phyloP scores from a whole-genome alignment of 2,113 vertebrate genomes.

The Lepus europaeus region DNA sequence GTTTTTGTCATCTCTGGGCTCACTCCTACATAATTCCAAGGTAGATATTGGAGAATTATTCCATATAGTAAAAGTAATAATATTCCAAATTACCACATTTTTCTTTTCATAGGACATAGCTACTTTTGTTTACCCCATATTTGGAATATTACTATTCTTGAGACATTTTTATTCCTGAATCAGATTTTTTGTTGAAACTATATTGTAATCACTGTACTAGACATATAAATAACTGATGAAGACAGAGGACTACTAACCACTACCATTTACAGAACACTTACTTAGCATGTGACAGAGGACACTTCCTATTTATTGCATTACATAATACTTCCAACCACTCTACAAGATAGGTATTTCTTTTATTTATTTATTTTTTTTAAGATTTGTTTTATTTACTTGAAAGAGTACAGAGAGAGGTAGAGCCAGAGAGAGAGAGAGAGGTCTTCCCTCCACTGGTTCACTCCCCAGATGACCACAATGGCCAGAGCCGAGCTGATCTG shows the following conservation, averaged over 20 bases:
- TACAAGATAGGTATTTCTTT: not conserved
- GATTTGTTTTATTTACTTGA: too few relatives aligned
- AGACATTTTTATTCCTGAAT: slow-evolving; percentile 16
- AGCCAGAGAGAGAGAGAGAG: too few relatives aligned
- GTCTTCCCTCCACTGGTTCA: too few relatives aligned
- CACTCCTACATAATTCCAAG: not conserved
- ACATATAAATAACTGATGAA: slow-evolving; percentile 6
- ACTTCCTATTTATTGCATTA: not conserved
- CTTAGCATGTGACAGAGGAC: not conserved
- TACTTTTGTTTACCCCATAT: slow-evolving; percentile 37
- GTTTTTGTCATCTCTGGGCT: not conserved
- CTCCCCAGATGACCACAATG: too few relatives aligned
- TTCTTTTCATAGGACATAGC: slow-evolving; percentile 23
- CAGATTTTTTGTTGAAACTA: slow-evolving; percentile 5
- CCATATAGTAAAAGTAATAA: not conserved
- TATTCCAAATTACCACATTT: not conserved
- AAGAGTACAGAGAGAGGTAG: too few relatives aligned
- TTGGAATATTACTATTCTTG: not conserved
- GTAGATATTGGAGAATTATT: not conserved
- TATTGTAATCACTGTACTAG: not conserved
- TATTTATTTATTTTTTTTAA: too few relatives aligned
- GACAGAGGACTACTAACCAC: not conserved
- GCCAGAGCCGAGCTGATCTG: too few relatives aligned
- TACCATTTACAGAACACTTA: not conserved
- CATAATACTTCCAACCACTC: not conserved